Percentiles rank a stretch among this genome's conserved stretches.
Conservation (phyloP, 1,140 invertebrate genomes). For the Drosophila saltans region DNA sequence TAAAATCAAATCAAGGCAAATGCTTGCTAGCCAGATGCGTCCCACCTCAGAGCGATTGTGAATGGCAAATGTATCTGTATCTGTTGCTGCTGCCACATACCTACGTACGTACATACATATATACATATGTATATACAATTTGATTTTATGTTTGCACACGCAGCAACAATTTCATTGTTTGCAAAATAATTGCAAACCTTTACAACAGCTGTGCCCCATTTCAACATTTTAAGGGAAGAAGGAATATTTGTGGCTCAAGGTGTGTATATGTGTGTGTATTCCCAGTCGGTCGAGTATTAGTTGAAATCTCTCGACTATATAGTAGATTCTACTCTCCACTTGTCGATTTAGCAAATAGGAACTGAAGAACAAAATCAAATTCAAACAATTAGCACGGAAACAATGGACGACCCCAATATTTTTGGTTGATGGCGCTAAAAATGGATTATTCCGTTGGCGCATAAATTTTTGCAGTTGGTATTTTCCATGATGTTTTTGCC, state of each 20-base stretch:
- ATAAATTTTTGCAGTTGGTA: slow-evolving; percentile 68
- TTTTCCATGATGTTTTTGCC: slow-evolving; percentile 14
- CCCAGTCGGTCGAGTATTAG: slow-evolving; percentile 1
- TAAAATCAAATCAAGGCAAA: slow-evolving; percentile 78
- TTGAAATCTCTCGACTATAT: not conserved
- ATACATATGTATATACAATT: slow-evolving; percentile 67
- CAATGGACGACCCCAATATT: slow-evolving; percentile 77
- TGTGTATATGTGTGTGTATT: slow-evolving; percentile 5
- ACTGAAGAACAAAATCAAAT: slow-evolving; percentile 33
- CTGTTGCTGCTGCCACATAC: slow-evolving; percentile 21
- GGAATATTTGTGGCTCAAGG: slow-evolving; percentile 15
- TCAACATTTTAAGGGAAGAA: slow-evolving; percentile 26
- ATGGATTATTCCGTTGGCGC: slow-evolving; percentile 82
- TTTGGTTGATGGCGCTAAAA: slow-evolving; percentile 76
- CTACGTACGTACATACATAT: slow-evolving; percentile 41
- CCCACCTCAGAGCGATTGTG: slow-evolving; percentile 42
- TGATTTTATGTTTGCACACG: slow-evolving; percentile 81
- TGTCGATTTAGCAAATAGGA: slow-evolving; percentile 51
- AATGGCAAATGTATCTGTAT: slow-evolving; percentile 37
- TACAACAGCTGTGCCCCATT: slow-evolving; percentile 62
- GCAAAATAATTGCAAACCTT: slow-evolving; percentile 79
- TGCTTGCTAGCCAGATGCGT: slow-evolving; percentile 55
- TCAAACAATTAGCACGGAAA: slow-evolving; percentile 83
- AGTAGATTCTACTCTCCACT: slow-evolving; percentile 9
- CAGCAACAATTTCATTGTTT: slow-evolving; percentile 82